Evolutionary conservation across 2,797 vertebrate species (phyloP).

Genomic region (Mormyrops boulengeri): DNA sequence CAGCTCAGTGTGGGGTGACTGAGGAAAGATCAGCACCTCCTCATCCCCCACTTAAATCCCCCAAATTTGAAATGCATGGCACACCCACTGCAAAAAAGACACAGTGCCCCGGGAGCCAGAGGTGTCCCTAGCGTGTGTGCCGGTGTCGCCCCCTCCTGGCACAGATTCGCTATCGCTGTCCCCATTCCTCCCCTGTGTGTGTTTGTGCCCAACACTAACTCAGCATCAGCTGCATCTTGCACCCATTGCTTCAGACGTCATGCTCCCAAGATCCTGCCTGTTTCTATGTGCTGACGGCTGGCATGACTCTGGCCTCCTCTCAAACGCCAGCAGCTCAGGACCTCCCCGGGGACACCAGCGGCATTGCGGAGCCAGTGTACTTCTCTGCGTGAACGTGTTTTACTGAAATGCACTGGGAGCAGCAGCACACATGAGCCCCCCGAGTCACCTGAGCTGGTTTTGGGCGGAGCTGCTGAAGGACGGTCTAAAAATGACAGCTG

Average conservation of each 20-base stretch:
- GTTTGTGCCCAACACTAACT: background rate
- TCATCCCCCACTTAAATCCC: background rate
- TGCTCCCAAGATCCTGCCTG: background rate
- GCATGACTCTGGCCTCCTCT: background rate
- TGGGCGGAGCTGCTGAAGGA: background rate
- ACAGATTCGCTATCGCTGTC: background rate
- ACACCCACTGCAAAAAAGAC: background rate
- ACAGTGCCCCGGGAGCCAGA: background rate
- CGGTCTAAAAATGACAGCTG: background rate
- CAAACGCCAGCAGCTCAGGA: background rate
- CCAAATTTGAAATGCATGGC: background rate
- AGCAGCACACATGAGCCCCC: background rate
- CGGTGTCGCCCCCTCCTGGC: background rate
- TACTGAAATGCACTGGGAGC: background rate
- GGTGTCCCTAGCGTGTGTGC: background rate
- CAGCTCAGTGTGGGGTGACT: background rate
- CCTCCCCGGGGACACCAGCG: background rate
- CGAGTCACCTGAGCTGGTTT: background rate
- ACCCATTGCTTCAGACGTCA: background rate
- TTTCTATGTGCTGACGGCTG: background rate
- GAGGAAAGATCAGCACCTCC: background rate
- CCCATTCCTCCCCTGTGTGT: background rate
- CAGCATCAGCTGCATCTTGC: background rate
- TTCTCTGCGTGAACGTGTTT: background rate
- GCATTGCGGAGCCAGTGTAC: background rate